Base-by-base conservation (phyloP, 2,888 invertebrate genomes). In the Anorthoa munda region DNA sequence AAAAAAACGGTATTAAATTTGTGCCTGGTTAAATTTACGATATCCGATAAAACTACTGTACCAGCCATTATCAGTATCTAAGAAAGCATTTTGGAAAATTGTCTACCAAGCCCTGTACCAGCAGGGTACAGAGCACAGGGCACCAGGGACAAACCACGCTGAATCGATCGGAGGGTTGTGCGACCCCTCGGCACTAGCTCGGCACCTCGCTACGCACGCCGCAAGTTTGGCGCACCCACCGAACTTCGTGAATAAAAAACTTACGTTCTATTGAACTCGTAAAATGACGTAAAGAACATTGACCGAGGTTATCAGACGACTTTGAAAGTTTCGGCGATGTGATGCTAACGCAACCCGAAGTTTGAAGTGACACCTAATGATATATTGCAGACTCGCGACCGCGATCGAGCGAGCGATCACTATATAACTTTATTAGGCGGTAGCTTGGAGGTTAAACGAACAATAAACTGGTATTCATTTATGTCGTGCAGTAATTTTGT, bases 141-240 rank as follows among this genome's bases (percentile, higher is more conserved):
- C 74, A 77, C 80, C 68, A 75, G 76, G 84, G 84, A 78, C 77
- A 84, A 76, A 83, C 46, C 66, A 59, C 53, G 83, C 88, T 87
- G 86, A 79, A 92, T 92, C 93, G 93, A 93, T 93, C 89, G 87
- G 86, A 86, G 90, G 90, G 90, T 86, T 81, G 79, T 21, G 11
- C 67, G 71, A 75, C 86, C 83, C 84, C 79, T 69, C 84, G 72
- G 48, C 78, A 9, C 56, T 31, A 9, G 60, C 53, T 53, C 31
- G 68, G 68, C 48, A 56, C 77, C 74, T 81, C 82, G 45, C 45
- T 9, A 60, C 45, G 60, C 60, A 45, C 45, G 21, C 7, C n/a
- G 83, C 78, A 72, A 70, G 80, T 73, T 80, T 72, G 70, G 63
- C 77, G 72, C 77, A 72, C 76, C 80, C 75, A 75, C 68, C 46